These are phyloP conservation scores for Trididemnum nubilum DNA, from an alignment of 23 tunicate species.

Conservation along the genomic window DNA sequence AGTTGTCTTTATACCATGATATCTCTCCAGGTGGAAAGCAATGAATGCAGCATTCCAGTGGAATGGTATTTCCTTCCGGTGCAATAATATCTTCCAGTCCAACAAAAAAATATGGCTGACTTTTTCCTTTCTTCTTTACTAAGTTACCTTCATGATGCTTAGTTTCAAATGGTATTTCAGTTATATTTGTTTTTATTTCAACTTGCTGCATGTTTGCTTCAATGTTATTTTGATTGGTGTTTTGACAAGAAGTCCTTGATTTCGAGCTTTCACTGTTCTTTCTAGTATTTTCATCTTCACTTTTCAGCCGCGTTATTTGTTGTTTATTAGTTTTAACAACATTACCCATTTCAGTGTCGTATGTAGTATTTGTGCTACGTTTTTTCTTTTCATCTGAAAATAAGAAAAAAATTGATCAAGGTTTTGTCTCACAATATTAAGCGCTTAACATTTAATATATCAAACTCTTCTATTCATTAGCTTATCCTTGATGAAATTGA, in stretches of 20 bases:
- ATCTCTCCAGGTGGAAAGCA: constrained; percentile 8
- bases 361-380: not conserved
- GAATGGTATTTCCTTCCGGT: constrained; percentile 43
- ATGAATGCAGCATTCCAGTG: constrained; percentile 41
- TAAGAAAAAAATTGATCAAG: not conserved
- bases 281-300: too few species aligned
- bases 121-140: not conserved
- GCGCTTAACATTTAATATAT: too few species aligned
- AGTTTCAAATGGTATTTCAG: too few species aligned
- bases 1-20: constrained; percentile 48
- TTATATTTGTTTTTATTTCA: too few species aligned
- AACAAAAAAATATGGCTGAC: constrained; percentile 9
- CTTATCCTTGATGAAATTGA: too few species aligned
- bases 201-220: not conserved
- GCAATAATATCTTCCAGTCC: constrained; percentile 35
- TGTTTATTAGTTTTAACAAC: not conserved
- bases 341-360: not conserved
- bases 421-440: too few species aligned
- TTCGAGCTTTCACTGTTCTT: too few species aligned
- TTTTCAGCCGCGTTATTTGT: too few species aligned
- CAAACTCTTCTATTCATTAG: too few species aligned
- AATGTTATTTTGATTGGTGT: constrained; percentile 5
- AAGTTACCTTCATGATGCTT: too few species aligned
- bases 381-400: not conserved
- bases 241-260: not conserved